Percentiles rank a stretch among this genome's conserved stretches.
Evolutionary conservation across 2,888 invertebrate genomes (phyloP).

Genomic region (Holacanthella duospinosa): DNA sequence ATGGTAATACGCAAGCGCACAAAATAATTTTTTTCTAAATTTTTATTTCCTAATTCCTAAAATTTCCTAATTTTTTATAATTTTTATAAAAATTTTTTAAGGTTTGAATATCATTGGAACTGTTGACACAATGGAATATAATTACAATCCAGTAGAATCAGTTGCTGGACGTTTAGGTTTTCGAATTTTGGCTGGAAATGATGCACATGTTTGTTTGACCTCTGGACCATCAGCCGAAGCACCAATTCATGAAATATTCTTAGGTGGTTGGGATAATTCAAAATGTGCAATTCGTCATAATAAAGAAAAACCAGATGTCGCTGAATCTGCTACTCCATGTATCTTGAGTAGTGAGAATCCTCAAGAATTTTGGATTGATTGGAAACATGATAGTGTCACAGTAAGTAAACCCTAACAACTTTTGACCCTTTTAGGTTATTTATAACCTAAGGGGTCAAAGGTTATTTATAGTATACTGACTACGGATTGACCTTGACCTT

Average conservation of each 20-base stretch:
- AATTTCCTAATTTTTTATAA: no score
- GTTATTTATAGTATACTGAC: no score
- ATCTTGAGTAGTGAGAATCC: conserved; percentile 62
- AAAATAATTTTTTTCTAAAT: background rate
- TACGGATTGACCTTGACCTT: no score
- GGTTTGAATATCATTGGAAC: conserved; percentile 56
- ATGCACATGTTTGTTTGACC: conserved; percentile 74
- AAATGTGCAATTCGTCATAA: conserved; percentile 75
- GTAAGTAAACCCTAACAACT: no score
- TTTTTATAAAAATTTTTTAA: no score
- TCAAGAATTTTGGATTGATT: conserved; percentile 75
- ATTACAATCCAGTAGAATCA: conserved; percentile 57
- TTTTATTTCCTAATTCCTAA: no score
- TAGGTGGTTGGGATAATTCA: conserved; percentile 78
- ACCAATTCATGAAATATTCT: conserved; percentile 73
- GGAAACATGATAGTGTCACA: conserved; percentile 49
- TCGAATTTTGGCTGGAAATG: conserved; percentile 65
- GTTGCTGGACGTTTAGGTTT: conserved; percentile 60
- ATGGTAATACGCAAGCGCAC: conserved; percentile 15
- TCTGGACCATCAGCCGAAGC: conserved; percentile 55
- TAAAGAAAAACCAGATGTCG: conserved; percentile 61
- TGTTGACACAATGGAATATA: conserved; percentile 69
- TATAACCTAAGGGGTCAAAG: no score
- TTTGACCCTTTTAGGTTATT: no score
- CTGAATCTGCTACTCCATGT: conserved; percentile 58